Conservation (phyloP, 2,888 invertebrate species). For the Pedicia rivosa region DNA sequence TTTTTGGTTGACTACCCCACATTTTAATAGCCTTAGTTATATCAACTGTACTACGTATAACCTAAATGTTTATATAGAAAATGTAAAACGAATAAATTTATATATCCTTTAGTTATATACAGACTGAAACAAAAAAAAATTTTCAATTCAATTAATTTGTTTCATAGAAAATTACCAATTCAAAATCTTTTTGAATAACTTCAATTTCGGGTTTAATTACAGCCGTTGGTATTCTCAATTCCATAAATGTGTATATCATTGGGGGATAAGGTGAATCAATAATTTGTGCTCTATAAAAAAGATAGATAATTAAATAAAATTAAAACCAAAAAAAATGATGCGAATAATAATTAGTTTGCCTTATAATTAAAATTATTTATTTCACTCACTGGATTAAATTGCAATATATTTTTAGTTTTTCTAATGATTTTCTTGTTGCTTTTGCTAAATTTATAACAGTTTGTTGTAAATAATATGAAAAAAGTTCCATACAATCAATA, state of each 20-base stretch:
- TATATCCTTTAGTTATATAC: too few species aligned
- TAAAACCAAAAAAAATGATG: too few species aligned
- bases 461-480: conserved; percentile 63
- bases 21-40: conserved; percentile 53
- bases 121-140: too few species aligned
- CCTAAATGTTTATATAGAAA: too few species aligned
- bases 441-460: conserved; percentile 57
- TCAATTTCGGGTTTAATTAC: conserved; percentile 21
- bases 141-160: too few species aligned
- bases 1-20: conserved; percentile 59
- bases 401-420: conserved; percentile 40
- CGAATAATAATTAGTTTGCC: too few species aligned
- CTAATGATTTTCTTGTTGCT: conserved; percentile 55
- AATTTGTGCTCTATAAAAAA: too few species aligned
- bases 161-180: conserved; percentile 37
- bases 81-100: too few species aligned
- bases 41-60: too few species aligned
- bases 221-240: conserved; percentile 12
- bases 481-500: conserved; percentile 64
- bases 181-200: conserved; percentile 21
- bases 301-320: too few species aligned
- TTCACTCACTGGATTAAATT: not conserved
- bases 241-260: not conserved
- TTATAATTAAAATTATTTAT: too few species aligned
- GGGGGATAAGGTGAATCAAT: not conserved